phyloP scores from a whole-genome alignment of 2,888 invertebrate genomes.

The Melieria crassipennis region DNA sequence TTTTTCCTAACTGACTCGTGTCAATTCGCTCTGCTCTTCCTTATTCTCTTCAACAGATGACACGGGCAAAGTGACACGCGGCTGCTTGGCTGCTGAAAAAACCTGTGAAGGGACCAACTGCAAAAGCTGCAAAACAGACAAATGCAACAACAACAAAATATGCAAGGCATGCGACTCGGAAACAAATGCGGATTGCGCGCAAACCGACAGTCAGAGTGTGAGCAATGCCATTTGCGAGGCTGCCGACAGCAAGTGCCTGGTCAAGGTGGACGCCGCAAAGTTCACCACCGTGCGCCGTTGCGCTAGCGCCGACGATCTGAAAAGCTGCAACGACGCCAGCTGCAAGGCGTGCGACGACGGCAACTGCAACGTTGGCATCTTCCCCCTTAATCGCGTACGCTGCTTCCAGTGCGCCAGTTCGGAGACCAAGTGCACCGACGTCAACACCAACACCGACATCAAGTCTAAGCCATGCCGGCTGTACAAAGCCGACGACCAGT shows the following conservation, averaged over 20 bases:
- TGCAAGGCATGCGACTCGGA: slow-evolving; percentile 50
- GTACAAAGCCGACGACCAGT: slow-evolving; percentile 45
- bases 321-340: slow-evolving; percentile 19
- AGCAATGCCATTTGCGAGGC: slow-evolving; percentile 44
- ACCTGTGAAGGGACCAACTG: slow-evolving; percentile 33
- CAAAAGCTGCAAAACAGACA: slow-evolving; percentile 32
- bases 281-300: slow-evolving; percentile 45
- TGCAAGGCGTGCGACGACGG: slow-evolving; percentile 38
- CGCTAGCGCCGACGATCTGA: slow-evolving; percentile 26
- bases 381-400: slow-evolving; percentile 42
- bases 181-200: slow-evolving; percentile 43
- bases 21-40: too few species aligned
- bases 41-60: slow-evolving; percentile 1
- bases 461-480: slow-evolving; percentile 40
- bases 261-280: slow-evolving; percentile 43
- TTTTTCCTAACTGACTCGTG: too few species aligned
- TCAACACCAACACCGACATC: not conserved
- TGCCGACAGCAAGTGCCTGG: slow-evolving; percentile 43
- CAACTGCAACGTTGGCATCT: slow-evolving; percentile 48
- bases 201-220: slow-evolving; percentile 29
- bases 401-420: slow-evolving; percentile 48
- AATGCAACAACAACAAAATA: slow-evolving; percentile 44
- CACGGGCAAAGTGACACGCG: slow-evolving; percentile 44
- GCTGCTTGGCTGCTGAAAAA: slow-evolving; percentile 33
- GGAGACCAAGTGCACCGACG: slow-evolving; percentile 41